Evolutionary conservation across 2,113 vertebrate genomes (phyloP).

Genomic region (Zootoca vivipara): DNA sequence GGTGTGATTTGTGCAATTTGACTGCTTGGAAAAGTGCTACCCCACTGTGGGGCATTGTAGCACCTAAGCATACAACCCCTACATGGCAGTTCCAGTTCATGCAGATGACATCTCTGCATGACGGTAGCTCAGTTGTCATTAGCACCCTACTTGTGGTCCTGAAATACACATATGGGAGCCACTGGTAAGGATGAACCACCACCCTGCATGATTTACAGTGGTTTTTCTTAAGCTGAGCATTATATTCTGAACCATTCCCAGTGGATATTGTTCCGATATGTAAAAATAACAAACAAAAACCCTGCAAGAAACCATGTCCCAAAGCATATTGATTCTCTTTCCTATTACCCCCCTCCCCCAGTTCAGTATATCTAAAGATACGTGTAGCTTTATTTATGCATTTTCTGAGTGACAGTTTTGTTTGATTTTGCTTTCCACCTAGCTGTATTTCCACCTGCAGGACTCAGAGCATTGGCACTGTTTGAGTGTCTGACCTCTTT

Average conservation of each 20-base stretch:
- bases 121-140: not conserved
- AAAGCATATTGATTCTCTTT: conserved; percentile 19
- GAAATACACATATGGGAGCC: not conserved
- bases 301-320: not conserved
- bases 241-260: not conserved
- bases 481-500: conserved; percentile 38
- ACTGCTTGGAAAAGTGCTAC: not conserved
- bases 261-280: not conserved
- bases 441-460: conserved; percentile 42
- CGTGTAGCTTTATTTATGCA: not conserved
- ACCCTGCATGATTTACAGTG: not conserved
- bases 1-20: not conserved
- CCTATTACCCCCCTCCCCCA: not conserved
- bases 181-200: not conserved
- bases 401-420: not conserved
- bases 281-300: not conserved
- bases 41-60: not conserved
- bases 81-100: not conserved
- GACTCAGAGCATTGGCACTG: conserved; percentile 21
- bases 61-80: not conserved
- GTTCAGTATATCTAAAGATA: conserved; percentile 16
- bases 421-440: conserved; percentile 24
- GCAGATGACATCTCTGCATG: not conserved
- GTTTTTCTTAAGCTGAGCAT: not conserved
- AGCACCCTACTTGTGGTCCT: not conserved